Conservation (phyloP, 2,797 vertebrate species). For the Gymnothorax javanicus region DNA sequence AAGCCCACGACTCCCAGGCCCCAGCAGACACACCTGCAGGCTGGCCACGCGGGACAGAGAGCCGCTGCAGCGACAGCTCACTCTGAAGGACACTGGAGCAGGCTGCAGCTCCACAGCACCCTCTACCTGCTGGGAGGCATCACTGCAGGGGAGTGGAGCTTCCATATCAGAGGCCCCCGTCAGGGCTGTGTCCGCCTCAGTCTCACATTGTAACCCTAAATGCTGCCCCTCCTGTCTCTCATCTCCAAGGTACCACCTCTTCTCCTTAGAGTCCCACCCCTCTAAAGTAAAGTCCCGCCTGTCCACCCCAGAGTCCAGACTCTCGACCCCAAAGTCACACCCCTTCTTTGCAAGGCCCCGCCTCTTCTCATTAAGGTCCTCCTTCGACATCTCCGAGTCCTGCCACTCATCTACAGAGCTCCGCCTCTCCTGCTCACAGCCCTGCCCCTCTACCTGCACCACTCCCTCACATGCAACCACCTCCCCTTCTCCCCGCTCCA, state of each 20-base stretch:
- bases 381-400: not conserved
- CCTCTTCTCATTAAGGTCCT: not conserved
- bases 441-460: not conserved
- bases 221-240: too few species aligned
- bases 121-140: slow-evolving; percentile 25
- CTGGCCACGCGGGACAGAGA: slow-evolving; percentile 68
- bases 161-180: not conserved
- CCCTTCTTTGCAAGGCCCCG: not conserved
- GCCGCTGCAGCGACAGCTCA: slow-evolving; percentile 89
- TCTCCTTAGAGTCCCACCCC: not conserved
- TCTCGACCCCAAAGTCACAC: not conserved
- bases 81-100: slow-evolving; percentile 73
- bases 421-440: not conserved
- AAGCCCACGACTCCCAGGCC: not conserved
- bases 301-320: not conserved
- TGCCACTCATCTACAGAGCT: not conserved
- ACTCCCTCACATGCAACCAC: not conserved
- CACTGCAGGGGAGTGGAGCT: not conserved
- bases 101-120: not conserved
- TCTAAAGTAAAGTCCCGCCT: too few species aligned
- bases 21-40: slow-evolving; percentile 70
- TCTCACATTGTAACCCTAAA: too few species aligned
- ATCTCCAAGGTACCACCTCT: too few species aligned
- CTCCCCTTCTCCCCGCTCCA: slow-evolving; percentile 24
- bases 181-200: not conserved